phyloP scores from a whole-genome alignment of 2,113 vertebrate genomes.

The Pao palembangensis region DNA sequence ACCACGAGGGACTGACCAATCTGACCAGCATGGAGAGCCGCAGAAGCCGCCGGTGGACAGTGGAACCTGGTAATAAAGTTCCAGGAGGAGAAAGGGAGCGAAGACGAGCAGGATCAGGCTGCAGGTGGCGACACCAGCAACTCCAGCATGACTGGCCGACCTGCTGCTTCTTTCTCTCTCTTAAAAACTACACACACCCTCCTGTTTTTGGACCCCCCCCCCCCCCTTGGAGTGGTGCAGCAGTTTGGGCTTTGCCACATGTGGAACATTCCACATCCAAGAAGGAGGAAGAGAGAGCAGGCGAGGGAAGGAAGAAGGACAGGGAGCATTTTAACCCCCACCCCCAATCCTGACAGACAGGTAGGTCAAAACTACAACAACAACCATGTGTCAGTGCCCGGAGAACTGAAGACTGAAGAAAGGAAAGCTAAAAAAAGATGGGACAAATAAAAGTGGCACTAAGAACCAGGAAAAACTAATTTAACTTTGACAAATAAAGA shows the following conservation, averaged over 20 bases:
- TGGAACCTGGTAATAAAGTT: constrained; percentile 22
- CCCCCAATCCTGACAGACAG: constrained; percentile 4
- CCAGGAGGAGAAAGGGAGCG: constrained; percentile 21
- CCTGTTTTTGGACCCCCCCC: constrained; percentile 16
- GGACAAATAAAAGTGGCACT: constrained; percentile 26
- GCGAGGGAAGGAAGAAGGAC: constrained; percentile 25
- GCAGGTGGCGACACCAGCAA: constrained; percentile 11
- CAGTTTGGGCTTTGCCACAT: constrained; percentile 70
- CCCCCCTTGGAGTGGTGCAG: constrained; percentile 63
- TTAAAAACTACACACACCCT: constrained; percentile 7
- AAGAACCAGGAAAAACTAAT: not conserved
- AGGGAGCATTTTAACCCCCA: constrained; percentile 36
- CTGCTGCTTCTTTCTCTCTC: constrained; percentile 6
- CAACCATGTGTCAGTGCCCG: not conserved
- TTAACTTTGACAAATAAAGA: constrained; percentile 1
- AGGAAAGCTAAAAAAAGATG: constrained; percentile 2
- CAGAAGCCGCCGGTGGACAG: constrained; percentile 41
- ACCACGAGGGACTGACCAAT: constrained; percentile 35
- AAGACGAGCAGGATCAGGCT: not conserved
- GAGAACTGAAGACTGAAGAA: constrained; percentile 9
- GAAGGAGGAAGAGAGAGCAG: constrained; percentile 54
- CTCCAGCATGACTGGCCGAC: constrained; percentile 1
- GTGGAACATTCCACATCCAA: constrained; percentile 73
- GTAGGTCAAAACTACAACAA: constrained; percentile 8
- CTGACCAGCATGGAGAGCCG: constrained; percentile 47